phyloP scores from a whole-genome alignment of 2,888 invertebrate genomes.

The Linnaemya vulpina region DNA sequence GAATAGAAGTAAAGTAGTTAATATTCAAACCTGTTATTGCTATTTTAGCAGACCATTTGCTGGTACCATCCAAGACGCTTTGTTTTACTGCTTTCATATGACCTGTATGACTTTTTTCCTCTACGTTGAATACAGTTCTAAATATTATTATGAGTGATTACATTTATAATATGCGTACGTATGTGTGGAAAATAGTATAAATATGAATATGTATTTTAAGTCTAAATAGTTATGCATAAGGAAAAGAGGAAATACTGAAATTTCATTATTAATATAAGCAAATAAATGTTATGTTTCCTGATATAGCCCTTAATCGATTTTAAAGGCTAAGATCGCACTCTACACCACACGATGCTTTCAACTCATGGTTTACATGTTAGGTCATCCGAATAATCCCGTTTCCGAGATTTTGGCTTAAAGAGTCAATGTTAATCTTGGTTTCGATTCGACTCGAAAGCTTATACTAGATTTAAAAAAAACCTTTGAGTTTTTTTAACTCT shows the following conservation, averaged over 20 bases:
- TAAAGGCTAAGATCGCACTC: background rate
- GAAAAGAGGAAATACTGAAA: conserved; percentile 10
- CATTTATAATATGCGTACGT: conserved; percentile 55
- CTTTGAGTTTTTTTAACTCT: no score
- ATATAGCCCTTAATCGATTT: background rate
- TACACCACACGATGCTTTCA: no score
- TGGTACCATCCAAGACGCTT: conserved; percentile 99
- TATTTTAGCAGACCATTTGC: conserved; percentile 99
- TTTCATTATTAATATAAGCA: conserved; percentile 19
- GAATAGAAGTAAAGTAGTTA: conserved; percentile 38
- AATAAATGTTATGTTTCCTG: background rate
- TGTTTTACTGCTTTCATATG: conserved; percentile 99
- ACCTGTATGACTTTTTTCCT: conserved; percentile 95
- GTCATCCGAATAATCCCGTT: no score
- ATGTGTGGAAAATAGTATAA: background rate
- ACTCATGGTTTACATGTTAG: no score
- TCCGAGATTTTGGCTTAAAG: no score
- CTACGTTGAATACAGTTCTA: conserved; percentile 98
- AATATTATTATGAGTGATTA: conserved; percentile 66
- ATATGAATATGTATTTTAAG: conserved; percentile 3
- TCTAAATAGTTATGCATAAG: background rate
- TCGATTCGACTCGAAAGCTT: no score
- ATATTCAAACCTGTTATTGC: conserved; percentile 97
- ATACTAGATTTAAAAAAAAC: no score
- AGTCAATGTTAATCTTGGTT: no score